Evolutionary conservation across 2,888 invertebrate species (phyloP).

Genomic region (Tachina grossa): DNA sequence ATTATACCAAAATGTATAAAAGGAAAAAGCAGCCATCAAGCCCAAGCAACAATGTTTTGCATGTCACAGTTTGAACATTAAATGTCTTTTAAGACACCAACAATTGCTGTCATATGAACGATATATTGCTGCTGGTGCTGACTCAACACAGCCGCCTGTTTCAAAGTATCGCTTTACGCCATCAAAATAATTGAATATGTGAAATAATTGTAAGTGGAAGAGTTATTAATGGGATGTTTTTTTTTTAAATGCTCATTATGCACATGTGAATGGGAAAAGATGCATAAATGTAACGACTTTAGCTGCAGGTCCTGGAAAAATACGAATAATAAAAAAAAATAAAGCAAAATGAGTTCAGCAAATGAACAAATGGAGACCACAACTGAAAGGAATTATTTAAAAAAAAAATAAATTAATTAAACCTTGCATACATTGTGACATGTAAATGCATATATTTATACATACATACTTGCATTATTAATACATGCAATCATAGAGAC

Average conservation of each 20-base stretch:
- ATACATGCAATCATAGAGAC: no score
- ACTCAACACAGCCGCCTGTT: not conserved
- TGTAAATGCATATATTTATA: not conserved
- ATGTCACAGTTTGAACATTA: conserved; percentile 16
- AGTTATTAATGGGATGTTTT: conserved; percentile 58
- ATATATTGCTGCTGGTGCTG: conserved; percentile 15
- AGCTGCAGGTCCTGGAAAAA: conserved; percentile 29
- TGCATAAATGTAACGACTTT: conserved; percentile 25
- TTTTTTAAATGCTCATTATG: conserved; percentile 57
- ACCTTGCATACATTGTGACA: not conserved
- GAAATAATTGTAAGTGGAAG: conserved; percentile 46
- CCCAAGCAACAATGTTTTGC: not conserved
- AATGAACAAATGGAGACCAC: not conserved
- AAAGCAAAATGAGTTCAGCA: conserved; percentile 28
- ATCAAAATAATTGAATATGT: conserved; percentile 62
- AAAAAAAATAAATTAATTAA: not conserved
- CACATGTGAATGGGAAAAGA: conserved; percentile 26
- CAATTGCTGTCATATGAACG: conserved; percentile 29
- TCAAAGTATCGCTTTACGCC: conserved; percentile 43
- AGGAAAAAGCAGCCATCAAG: not conserved
- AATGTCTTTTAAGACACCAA: conserved; percentile 39
- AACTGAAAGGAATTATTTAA: not conserved
- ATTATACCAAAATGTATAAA: not conserved
- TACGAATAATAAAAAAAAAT: not conserved
- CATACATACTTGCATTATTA: no score